These are phyloP conservation scores for Lutraria lutraria DNA, from an alignment of 2,888 invertebrate species.

Conservation along the genomic window DNA sequence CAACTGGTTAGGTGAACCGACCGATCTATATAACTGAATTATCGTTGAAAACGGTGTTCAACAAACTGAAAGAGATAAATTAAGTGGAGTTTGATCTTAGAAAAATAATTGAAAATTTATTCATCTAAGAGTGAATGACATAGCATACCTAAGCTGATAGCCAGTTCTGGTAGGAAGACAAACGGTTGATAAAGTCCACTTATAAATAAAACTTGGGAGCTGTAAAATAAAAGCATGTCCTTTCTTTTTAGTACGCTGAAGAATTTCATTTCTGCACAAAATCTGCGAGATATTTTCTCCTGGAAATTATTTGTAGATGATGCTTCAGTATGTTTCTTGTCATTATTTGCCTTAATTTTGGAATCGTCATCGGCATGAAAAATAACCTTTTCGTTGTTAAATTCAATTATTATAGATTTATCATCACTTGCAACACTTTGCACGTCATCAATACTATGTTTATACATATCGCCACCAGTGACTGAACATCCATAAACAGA, in stretches of 20 bases:
- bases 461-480: not conserved
- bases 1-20: too few relatives aligned
- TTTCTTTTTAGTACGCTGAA: not conserved
- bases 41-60: too few relatives aligned
- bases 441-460: not conserved
- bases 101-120: too few relatives aligned
- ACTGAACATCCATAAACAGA: not conserved
- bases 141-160: not conserved
- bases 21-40: too few relatives aligned
- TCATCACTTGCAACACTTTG: not conserved
- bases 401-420: not conserved
- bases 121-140: not conserved
- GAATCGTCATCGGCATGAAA: not conserved
- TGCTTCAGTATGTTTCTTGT: not conserved
- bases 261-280: not conserved
- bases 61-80: too few relatives aligned
- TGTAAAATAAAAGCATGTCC: slow-evolving; percentile 25
- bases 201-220: slow-evolving; percentile 26
- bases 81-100: too few relatives aligned
- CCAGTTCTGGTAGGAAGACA: slow-evolving; percentile 25
- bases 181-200: slow-evolving; percentile 32
- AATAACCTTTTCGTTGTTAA: not conserved
- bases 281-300: not conserved
- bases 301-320: not conserved
- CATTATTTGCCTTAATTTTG: not conserved